Base-by-base conservation (phyloP, 2,797 vertebrate genomes). In the Acanthurus tractus region DNA sequence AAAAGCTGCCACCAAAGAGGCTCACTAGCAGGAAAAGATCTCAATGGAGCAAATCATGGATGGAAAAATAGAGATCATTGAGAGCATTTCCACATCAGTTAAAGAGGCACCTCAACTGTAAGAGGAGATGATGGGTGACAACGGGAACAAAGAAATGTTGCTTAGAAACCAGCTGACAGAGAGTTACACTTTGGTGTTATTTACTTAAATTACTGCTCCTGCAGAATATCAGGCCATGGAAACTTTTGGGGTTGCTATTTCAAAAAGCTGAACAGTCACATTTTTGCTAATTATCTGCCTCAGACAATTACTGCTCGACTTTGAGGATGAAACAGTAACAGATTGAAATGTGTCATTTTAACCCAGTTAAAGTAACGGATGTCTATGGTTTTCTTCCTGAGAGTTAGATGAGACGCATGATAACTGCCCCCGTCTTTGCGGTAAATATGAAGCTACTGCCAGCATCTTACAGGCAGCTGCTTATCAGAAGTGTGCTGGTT, bases 81-180 rank as follows among this genome's bases (percentile, higher is more conserved):
- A n/a, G 67, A 38, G 68, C 48, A 36, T 49, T 38, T 66, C 18
- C 38, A 13, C 57, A 66, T 45, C 75, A 25, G 36, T 50, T 29
- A 3, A 81, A 48, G 49, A 64, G 45, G 42, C 67, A 55, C 48
- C 45, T 72, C n/a, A 36, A 58, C 57, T 55, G n/a, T 34, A 61
- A 65, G n/a, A 50, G 59, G 58, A 69, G 36, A 57, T 58, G 74
- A 55, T 52, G 44, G 23, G 78, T 63, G 79, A 76, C 29, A 36
- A 70, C 50, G 68, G 61, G 8, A 6, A 12, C 29, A 40, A 42
- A 40, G n/a, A 63, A 70, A 72, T 64, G 62, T 59, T 78, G 52
- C 67, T 75, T 20, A 79, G 67, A 42, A 82, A 81, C 20, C 44
- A 48, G 46, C 49, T 3, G 18, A 29, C 42, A 8, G 10, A 34